Conservation (phyloP, 2,113 vertebrate species). For the Myocastor coypus region DNA sequence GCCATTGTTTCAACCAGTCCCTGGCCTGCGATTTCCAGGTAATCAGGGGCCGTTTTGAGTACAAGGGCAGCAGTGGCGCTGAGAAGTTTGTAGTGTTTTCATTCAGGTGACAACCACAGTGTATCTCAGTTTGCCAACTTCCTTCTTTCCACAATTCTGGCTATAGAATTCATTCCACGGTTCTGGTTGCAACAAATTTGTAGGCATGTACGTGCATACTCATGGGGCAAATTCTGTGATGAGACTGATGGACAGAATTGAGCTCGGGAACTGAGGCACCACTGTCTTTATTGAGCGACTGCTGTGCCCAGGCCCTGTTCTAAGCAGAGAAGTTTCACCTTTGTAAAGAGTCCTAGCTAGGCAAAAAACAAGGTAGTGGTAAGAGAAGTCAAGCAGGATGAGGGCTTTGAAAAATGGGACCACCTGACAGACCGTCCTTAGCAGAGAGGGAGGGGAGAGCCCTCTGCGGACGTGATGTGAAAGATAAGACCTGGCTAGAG, state of each 20-base stretch:
- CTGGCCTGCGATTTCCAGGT: not conserved
- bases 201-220: not conserved
- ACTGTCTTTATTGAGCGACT: not conserved
- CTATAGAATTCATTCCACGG: not conserved
- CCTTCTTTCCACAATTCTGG: not conserved
- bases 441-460: not conserved
- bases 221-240: not conserved
- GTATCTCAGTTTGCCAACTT: not conserved
- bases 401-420: not conserved
- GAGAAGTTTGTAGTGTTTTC: not conserved
- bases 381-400: not conserved
- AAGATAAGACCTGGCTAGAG: not conserved
- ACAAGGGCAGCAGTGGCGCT: not conserved
- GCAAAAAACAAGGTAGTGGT: not conserved
- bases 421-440: not conserved
- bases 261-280: not conserved
- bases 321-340: not conserved
- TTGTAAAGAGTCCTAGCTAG: not conserved
- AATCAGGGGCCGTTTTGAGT: too few relatives aligned
- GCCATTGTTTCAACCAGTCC: not conserved
- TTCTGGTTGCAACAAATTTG: not conserved
- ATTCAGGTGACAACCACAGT: not conserved
- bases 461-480: not conserved
- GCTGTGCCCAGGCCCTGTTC: not conserved
- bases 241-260: not conserved